Percentiles rank a stretch among this genome's conserved stretches.
phyloP scores from a whole-genome alignment of 2,888 invertebrate genomes.

The Chloromyia formosa region DNA sequence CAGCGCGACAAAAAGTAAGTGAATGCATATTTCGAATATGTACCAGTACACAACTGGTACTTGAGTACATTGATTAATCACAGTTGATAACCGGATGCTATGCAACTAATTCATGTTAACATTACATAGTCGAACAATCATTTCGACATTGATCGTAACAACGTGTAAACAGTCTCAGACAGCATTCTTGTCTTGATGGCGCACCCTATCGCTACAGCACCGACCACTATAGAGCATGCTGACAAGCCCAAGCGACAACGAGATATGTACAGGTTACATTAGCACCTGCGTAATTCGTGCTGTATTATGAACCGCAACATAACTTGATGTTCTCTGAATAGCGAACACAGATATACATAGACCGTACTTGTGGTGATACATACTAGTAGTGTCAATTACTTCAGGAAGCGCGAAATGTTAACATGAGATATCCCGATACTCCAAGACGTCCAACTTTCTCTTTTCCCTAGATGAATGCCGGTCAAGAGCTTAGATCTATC shows the following conservation, averaged over 20 bases:
- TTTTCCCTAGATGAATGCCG: neutral
- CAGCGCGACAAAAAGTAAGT: too few relatives aligned
- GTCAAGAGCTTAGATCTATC: neutral
- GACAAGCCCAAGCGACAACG: constrained; percentile 21
- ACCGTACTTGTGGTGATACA: too few relatives aligned
- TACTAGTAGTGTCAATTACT: neutral
- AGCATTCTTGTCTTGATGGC: constrained; percentile 8
- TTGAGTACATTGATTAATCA: too few relatives aligned
- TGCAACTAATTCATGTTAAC: too few relatives aligned
- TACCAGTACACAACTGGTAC: too few relatives aligned
- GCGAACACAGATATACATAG: too few relatives aligned
- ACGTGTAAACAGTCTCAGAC: neutral
- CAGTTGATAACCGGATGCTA: too few relatives aligned
- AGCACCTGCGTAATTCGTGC: constrained; percentile 34
- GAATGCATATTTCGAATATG: too few relatives aligned
- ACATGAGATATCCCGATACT: neutral
- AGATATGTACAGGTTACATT: constrained; percentile 33
- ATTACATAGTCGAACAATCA: too few relatives aligned
- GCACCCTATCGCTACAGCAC: constrained; percentile 5
- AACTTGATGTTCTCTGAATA: neutral
- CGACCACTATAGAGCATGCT: constrained; percentile 16
- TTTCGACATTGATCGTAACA: neutral
- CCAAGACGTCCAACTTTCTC: neutral
- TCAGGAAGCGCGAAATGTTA: neutral
- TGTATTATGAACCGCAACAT: constrained; percentile 8